Conservation (phyloP, 1,140 invertebrate species). For the Pogonomyrmex californicus region DNA sequence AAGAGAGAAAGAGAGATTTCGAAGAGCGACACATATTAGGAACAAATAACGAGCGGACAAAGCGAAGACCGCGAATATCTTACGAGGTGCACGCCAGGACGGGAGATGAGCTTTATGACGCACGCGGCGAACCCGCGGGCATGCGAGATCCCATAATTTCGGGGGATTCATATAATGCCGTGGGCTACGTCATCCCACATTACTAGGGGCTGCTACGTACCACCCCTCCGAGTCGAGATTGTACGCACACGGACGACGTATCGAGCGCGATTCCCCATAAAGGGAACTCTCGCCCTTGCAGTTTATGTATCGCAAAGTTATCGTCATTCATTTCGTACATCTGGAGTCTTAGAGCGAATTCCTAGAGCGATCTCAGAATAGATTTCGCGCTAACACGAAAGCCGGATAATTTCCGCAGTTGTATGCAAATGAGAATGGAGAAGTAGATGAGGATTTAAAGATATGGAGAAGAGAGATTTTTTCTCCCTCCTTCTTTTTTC, state of each 20-base stretch:
- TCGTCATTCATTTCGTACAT: constrained; percentile 14
- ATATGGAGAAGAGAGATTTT: background rate
- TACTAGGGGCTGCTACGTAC: background rate
- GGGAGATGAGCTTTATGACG: constrained; percentile 50
- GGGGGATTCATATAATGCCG: constrained; percentile 73
- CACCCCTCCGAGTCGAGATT: constrained; percentile 14
- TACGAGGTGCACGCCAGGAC: background rate
- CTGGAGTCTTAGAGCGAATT: background rate
- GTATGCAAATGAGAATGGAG: background rate
- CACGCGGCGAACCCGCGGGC: constrained; percentile 30
- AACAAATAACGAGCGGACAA: constrained; percentile 37
- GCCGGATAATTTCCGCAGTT: background rate
- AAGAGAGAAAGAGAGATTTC: background rate
- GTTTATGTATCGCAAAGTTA: constrained; percentile 54
- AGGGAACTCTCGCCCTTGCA: constrained; percentile 62
- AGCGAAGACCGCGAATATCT: constrained; percentile 25
- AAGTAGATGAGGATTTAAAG: background rate
- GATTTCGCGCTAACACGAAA: background rate
- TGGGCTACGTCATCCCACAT: constrained; percentile 51
- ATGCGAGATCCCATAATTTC: constrained; percentile 73
- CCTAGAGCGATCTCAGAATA: background rate
- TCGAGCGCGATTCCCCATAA: constrained; percentile 48
- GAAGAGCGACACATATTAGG: constrained; percentile 36
- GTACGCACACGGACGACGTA: constrained; percentile 30
- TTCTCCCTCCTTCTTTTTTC: background rate